These are phyloP conservation scores for Eclectus roratus DNA, from an alignment of 2,113 vertebrate species.

Conservation along the genomic window DNA sequence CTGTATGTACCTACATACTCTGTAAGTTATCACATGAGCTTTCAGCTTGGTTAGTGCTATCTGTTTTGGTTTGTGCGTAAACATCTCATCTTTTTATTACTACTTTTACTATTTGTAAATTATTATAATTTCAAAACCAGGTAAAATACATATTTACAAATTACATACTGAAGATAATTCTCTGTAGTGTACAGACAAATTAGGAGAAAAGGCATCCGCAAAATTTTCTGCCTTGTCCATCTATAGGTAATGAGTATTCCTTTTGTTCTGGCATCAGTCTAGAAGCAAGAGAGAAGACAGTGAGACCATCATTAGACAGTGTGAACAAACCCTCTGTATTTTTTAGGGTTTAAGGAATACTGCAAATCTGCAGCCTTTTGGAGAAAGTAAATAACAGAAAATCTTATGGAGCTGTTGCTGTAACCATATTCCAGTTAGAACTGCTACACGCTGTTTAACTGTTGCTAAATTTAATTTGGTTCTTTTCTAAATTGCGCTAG, in stretches of 20 bases:
- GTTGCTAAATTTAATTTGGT: not conserved
- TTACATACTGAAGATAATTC: not conserved
- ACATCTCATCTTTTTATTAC: not conserved
- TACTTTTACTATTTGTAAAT: not conserved
- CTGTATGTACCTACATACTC: not conserved
- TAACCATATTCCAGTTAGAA: not conserved
- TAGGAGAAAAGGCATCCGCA: not conserved
- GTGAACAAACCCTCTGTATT: rapidly evolving
- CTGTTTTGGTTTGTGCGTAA: not conserved
- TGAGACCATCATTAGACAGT: not conserved
- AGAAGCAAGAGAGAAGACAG: not conserved
- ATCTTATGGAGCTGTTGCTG: not conserved
- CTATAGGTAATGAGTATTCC: not conserved
- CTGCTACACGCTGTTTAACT: not conserved
- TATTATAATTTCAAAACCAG: not conserved
- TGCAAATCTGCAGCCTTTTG: not conserved
- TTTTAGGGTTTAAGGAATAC: not conserved
- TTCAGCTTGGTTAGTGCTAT: not conserved
- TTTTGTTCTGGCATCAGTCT: not conserved
- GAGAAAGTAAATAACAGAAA: not conserved
- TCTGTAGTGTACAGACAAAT: not conserved
- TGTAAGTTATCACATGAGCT: not conserved
- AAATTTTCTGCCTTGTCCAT: not conserved
- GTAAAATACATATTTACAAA: not conserved
- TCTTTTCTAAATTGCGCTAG: not conserved